These are phyloP conservation scores for Apteryx owenii DNA, from an alignment of 2,113 vertebrate species.

Conservation along the genomic window DNA sequence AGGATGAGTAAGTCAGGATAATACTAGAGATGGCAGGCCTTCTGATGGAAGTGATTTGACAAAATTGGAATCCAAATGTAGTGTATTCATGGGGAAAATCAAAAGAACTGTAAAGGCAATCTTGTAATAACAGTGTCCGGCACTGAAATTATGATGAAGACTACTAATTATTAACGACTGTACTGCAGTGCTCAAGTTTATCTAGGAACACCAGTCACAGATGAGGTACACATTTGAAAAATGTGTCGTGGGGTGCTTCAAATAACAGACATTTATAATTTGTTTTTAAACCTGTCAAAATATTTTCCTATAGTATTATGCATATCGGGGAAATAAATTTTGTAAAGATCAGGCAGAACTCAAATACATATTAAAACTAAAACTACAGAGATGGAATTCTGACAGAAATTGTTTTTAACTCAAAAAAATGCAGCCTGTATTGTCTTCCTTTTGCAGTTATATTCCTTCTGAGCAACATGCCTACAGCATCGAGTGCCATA, in stretches of 20 bases:
- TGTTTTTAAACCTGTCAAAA: background rate
- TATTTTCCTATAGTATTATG: background rate
- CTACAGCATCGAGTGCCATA: background rate
- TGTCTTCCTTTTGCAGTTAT: background rate
- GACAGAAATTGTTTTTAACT: background rate
- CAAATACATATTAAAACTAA: background rate
- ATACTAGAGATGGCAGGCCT: background rate
- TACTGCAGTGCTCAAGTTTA: background rate
- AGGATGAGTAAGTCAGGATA: background rate
- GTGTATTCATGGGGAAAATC: background rate
- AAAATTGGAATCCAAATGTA: background rate
- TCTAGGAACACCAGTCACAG: background rate
- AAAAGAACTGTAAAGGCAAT: background rate
- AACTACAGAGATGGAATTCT: background rate
- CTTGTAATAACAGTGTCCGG: conserved; percentile 21
- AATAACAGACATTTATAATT: conserved; percentile 10
- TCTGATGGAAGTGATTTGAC: background rate
- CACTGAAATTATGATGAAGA: background rate
- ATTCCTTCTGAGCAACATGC: background rate
- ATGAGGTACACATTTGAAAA: conserved; percentile 24
- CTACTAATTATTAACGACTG: background rate
- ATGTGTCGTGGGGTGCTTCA: conserved; percentile 44
- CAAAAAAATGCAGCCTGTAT: background rate
- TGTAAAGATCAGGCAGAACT: background rate
- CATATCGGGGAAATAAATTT: background rate